A percentile compares a stretch with the other conserved stretches of the same genome.
These are phyloP conservation scores for Ischnus inquisitorius DNA, from an alignment of 2,888 invertebrate species.

Conservation along the genomic window DNA sequence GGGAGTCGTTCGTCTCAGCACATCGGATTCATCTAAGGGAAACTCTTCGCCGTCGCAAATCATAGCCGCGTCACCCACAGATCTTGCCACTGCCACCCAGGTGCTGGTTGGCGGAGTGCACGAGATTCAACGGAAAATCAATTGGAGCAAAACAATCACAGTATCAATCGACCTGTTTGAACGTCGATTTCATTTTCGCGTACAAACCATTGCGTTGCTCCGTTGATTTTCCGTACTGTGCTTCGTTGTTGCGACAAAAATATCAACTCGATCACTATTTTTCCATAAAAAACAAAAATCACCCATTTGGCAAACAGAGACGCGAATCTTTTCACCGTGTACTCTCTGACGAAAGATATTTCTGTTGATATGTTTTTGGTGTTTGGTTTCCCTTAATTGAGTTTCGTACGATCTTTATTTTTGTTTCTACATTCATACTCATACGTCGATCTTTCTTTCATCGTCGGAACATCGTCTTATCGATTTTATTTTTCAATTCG, in stretches of 20 bases:
- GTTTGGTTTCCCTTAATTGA: constrained; percentile 84
- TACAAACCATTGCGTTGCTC: constrained; percentile 54
- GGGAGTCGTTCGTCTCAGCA: constrained; percentile 84
- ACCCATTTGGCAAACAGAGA: constrained; percentile 19
- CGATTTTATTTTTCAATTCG: constrained; percentile 56
- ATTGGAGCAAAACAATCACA: constrained; percentile 57
- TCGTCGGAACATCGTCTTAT: constrained; percentile 24
- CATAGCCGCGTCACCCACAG: constrained; percentile 83
- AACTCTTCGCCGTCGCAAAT: constrained; percentile 85
- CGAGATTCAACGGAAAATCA: constrained; percentile 67
- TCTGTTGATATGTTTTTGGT: constrained; percentile 74
- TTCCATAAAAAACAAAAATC: constrained; percentile 54
- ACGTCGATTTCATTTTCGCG: constrained; percentile 63
- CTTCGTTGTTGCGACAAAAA: constrained; percentile 29
- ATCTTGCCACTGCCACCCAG: constrained; percentile 84
- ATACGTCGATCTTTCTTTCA: constrained; percentile 57
- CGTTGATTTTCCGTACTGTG: constrained; percentile 57
- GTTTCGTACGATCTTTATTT: constrained; percentile 77
- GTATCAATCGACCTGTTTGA: constrained; percentile 41
- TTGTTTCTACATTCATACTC: constrained; percentile 45
- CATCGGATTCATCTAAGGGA: constrained; percentile 85
- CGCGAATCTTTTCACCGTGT: constrained; percentile 31
- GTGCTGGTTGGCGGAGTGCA: constrained; percentile 82
- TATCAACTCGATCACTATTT: constrained; percentile 41
- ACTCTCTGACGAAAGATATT: constrained; percentile 58